Percentiles rank a stretch among this genome's conserved stretches.
These are phyloP conservation scores for Tillus elongatus DNA, from an alignment of 2,888 invertebrate genomes.

Conservation along the genomic window DNA sequence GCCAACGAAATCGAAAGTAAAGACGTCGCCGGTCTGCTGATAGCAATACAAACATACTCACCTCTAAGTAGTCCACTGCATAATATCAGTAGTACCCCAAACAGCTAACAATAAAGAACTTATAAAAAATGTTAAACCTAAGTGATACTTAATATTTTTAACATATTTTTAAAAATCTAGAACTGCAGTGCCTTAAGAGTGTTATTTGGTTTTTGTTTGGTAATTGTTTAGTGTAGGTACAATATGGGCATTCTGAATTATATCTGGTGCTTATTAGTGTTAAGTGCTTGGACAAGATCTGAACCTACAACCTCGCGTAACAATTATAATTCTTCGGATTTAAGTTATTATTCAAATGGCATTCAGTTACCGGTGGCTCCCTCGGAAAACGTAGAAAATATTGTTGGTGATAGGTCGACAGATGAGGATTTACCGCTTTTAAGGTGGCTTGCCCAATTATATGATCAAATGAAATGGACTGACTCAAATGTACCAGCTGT, in stretches of 20 bases:
- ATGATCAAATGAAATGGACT: slow-evolving; percentile 60
- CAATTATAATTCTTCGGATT: slow-evolving; percentile 37
- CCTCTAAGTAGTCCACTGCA: slow-evolving; percentile 10
- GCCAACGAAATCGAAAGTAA: slow-evolving; percentile 25
- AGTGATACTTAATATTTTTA: too few species aligned
- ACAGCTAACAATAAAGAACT: too few species aligned
- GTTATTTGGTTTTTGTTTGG: too few species aligned
- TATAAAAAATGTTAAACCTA: too few species aligned
- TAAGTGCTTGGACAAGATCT: slow-evolving; percentile 15
- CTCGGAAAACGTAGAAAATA: slow-evolving; percentile 20
- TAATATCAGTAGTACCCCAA: slow-evolving; percentile 9
- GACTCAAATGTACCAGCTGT: slow-evolving; percentile 24
- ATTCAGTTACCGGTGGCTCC: slow-evolving; percentile 36
- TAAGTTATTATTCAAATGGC: slow-evolving; percentile 39
- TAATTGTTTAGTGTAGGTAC: too few species aligned
- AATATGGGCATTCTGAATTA: too few species aligned
- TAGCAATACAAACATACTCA: slow-evolving; percentile 1
- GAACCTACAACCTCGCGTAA: slow-evolving; percentile 25
- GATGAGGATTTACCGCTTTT: slow-evolving; percentile 42
- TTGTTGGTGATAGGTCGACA: slow-evolving; percentile 21
- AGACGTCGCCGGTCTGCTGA: slow-evolving; percentile 10
- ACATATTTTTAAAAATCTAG: too few species aligned
- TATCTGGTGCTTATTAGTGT: slow-evolving; percentile 12
- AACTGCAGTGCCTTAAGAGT: too few species aligned
- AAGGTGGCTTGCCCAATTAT: slow-evolving; percentile 56